phyloP scores from a whole-genome alignment of 2,888 invertebrate species.

The Anagyrus pseudococci region DNA sequence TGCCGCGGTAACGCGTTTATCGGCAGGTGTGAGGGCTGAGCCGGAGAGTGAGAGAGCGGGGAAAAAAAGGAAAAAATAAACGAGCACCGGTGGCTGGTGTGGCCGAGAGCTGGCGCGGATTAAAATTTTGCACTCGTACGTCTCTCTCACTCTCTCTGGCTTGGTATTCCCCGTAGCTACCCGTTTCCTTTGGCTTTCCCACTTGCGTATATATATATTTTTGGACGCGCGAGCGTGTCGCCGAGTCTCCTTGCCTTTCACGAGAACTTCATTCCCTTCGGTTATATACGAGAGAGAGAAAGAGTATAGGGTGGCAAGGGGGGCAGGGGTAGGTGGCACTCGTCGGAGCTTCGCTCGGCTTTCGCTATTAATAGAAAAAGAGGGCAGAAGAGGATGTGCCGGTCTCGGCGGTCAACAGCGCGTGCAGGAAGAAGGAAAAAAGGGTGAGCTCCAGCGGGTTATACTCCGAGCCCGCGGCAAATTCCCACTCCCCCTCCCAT shows the following conservation, averaged over 20 bases:
- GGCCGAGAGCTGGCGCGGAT: not conserved
- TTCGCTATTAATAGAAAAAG: slow-evolving; percentile 55
- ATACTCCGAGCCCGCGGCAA: slow-evolving; percentile 6
- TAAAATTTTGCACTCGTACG: slow-evolving; percentile 21
- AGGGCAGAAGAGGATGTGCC: slow-evolving; percentile 47
- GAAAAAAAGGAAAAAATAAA: slow-evolving; percentile 30
- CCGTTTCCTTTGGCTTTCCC: not conserved
- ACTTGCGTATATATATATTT: slow-evolving; percentile 19
- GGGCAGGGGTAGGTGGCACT: too few species aligned
- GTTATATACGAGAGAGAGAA: too few species aligned
- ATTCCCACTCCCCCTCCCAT: too few species aligned
- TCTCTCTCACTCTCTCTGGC: not conserved
- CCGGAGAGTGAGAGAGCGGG: slow-evolving; percentile 1
- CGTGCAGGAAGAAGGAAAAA: slow-evolving; percentile 48
- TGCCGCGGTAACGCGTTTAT: slow-evolving; percentile 37
- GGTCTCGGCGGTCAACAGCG: slow-evolving; percentile 48
- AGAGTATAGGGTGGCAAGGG: too few species aligned
- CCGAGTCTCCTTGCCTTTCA: not conserved
- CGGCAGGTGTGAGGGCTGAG: slow-evolving; percentile 30
- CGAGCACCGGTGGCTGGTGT: slow-evolving; percentile 7
- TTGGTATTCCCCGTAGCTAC: too few species aligned
- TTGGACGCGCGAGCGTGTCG: too few species aligned
- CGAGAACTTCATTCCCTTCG: not conserved
- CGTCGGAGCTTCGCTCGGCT: slow-evolving; percentile 5
- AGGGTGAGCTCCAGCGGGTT: slow-evolving; percentile 35